Conservation (phyloP, 2,888 invertebrate genomes). For the Mythimna ferrago region DNA sequence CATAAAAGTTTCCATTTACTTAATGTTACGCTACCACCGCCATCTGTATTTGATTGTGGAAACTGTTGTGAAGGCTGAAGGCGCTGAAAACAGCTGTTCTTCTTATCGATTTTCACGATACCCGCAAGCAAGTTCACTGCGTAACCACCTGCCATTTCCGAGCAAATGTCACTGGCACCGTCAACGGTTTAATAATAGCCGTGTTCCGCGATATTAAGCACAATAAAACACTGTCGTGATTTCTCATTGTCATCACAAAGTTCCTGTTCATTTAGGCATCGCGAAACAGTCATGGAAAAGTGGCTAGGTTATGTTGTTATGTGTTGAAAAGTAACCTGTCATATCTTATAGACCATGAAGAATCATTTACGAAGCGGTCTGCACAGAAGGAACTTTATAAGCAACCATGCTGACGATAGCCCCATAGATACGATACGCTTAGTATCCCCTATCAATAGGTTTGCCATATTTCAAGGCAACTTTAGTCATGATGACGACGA, state of each 20-base stretch:
- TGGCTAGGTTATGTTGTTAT: constrained; percentile 76
- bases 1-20: not conserved
- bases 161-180: constrained; percentile 64
- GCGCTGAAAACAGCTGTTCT: constrained; percentile 80
- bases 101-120: constrained; percentile 81
- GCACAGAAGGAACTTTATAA: constrained; percentile 82
- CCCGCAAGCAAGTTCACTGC: constrained; percentile 81
- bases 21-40: constrained; percentile 56
- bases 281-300: constrained; percentile 38
- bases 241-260: constrained; percentile 23
- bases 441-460: constrained; percentile 84
- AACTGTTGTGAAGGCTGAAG: constrained; percentile 23
- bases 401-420: constrained; percentile 78
- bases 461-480: constrained; percentile 82
- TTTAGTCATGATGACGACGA: constrained; percentile 76
- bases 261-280: constrained; percentile 34
- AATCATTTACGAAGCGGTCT: constrained; percentile 75
- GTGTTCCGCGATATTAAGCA: constrained; percentile 51
- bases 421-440: constrained; percentile 83
- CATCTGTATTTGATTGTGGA: constrained; percentile 66
- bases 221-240: constrained; percentile 48
- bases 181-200: constrained; percentile 55
- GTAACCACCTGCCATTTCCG: constrained; percentile 72
- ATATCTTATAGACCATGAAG: constrained; percentile 71
- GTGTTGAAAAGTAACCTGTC: constrained; percentile 47